Evolutionary conservation across 2,888 invertebrate species (phyloP), one percentile per base, ranked within the genome.

Genomic region (Subacronicta megacephala): DNA sequence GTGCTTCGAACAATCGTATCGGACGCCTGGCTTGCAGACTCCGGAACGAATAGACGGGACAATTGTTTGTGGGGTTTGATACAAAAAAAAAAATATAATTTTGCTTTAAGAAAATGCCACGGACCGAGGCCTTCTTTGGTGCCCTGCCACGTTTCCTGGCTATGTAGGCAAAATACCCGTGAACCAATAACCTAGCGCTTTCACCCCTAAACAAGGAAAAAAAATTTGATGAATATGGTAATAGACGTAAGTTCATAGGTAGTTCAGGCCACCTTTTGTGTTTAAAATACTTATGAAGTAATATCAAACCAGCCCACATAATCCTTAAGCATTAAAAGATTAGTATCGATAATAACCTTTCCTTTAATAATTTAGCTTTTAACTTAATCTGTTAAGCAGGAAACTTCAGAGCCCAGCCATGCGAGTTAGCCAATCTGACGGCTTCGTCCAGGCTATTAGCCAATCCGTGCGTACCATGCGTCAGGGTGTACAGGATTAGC

Each of bases 1-100:
- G 85, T 85, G 83, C 89, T 81, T 72, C 59, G 80, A 80, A 86
- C 86, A 89, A 88, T 86, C 83, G 85, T 90, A 90, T 88, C 89
- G 84, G 80, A 76, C 78, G 68, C 74, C 65, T 57, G 66, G 68
- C 13, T 49, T 17, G 20, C 46, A 81, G 83, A 74, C 36, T 26
- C 62, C 55, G 1, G 20, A 51, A 67, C 4, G 18, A 1, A 10
- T 77, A 81, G 81, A 77, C 23, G 0, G 16, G 55, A 7, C 3
- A 12, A 3, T 12, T 20, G 3, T 16, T 1, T 0, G 0, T 6
- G 4, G 9, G n/a, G 9, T 29, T 37, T 9, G 10, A 16, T 15
- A 23, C 16, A 6, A 7, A 18, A 18, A 18, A 3, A 18, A 3
- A 3, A 4, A 4, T 18, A 18, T 4, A 4, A 4, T 18, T 18